These are phyloP conservation scores for Maconellicoccus hirsutus DNA, from an alignment of 1,140 invertebrate genomes.

Conservation along the genomic window DNA sequence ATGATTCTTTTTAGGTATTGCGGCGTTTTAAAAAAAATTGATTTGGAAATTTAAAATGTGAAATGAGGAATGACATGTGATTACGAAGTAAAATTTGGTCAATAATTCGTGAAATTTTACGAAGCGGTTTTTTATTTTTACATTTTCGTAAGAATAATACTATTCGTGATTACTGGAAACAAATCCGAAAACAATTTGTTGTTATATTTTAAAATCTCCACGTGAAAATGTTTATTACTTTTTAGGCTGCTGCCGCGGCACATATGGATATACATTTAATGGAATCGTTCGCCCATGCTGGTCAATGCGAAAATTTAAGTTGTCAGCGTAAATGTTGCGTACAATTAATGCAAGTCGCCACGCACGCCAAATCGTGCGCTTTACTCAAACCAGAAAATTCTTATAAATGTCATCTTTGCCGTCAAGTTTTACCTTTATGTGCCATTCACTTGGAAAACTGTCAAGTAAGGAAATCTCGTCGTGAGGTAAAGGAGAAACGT, in stretches of 20 bases:
- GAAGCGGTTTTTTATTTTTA: too few relatives aligned
- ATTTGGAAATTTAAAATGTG: too few relatives aligned
- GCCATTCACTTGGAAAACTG: slow-evolving; percentile 14
- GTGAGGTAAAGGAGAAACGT: too few relatives aligned
- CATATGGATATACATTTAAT: slow-evolving; percentile 14
- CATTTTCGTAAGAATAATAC: too few relatives aligned
- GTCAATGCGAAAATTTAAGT: slow-evolving; percentile 13
- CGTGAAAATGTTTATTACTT: background rate
- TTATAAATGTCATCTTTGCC: slow-evolving; percentile 8
- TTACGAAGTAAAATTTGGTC: too few relatives aligned
- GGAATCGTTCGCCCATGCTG: slow-evolving; percentile 13
- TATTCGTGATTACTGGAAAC: too few relatives aligned
- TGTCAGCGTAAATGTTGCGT: slow-evolving; percentile 4
- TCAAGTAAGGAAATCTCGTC: background rate
- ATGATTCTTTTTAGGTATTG: too few relatives aligned
- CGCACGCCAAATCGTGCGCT: slow-evolving; percentile 6
- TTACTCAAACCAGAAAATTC: background rate
- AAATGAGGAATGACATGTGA: too few relatives aligned
- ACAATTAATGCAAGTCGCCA: slow-evolving; percentile 11
- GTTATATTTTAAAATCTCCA: too few relatives aligned
- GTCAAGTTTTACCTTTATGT: slow-evolving; percentile 8
- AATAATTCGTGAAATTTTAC: too few relatives aligned
- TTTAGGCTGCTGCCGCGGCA: background rate
- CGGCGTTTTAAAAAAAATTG: too few relatives aligned
- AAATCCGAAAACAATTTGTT: too few relatives aligned